Base-by-base conservation (phyloP, 1,140 invertebrate genomes). In the Muscidifurax raptorellus region DNA sequence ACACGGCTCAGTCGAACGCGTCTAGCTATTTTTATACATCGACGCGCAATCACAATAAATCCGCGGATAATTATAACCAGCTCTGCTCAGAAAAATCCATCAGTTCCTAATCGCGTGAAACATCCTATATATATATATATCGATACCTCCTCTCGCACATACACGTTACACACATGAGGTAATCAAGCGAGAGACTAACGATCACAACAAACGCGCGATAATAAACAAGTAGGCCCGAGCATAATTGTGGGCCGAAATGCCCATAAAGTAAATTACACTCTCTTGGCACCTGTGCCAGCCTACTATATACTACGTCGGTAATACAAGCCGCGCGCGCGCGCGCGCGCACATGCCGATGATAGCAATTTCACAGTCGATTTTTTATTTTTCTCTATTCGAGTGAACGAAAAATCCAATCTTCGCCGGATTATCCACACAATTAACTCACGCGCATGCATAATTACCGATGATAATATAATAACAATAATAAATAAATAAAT, bases 261-360 rank as follows among this genome's bases (percentile, higher is more conserved):
- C 36, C 72, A 75, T 40, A 75, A 75, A 44, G 30, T 27, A 75
- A 75, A 75, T 75, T 75, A 44, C 72, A 47, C 66, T 47, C 44
- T 67, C 66, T 67, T 28, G n/a, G 66, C 66, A 67, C 66, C 25
- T 67, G n/a, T 25, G 66, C 25, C 12, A 47, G 44, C 44, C 44
- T 47, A 13, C 12, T 47, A 47, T 47, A 47, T 15, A 15, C 44
- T 36, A 15, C 10, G 1, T 9, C 3, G 3, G 40, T 44, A 10
- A 44, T 5, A 44, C 10, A 40, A n/a, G n/a, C n/a, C 67, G 27
- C 5, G 13, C 66, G 66, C n/a, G n/a, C 5, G 36, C 36, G 32
- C 72, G 72, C 12, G 32, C 36, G 25, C 15, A 15, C 15, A 15
- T 15, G 12, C 44, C 44, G 44, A 47, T 47, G 44, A 47, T 47